Conservation (phyloP, 2,888 invertebrate species). For the Melolontha melolontha region DNA sequence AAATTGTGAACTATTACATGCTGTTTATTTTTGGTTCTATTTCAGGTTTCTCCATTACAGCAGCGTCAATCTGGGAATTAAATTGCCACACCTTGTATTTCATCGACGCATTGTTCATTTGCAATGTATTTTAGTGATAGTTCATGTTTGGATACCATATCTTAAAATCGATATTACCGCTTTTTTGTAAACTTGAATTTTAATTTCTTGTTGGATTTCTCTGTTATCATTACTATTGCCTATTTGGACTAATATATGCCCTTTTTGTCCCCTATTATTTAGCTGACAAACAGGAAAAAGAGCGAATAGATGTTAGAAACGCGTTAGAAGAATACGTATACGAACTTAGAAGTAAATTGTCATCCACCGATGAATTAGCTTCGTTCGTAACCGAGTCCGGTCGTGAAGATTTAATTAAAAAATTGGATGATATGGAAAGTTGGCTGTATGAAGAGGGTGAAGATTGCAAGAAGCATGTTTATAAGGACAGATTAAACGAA, state of each 20-base stretch:
- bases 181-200: too few species aligned
- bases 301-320: constrained; percentile 95
- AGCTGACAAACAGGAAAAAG: constrained; percentile 93
- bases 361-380: constrained; percentile 79
- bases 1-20: too few species aligned
- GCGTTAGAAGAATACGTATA: constrained; percentile 99
- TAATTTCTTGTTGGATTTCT: too few species aligned
- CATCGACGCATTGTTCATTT: too few species aligned
- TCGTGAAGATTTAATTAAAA: constrained; percentile 71
- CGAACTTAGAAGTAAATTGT: constrained; percentile 90
- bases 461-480: constrained; percentile 85
- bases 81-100: too few species aligned
- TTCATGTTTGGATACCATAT: too few species aligned
- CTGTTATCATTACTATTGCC: not conserved
- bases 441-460: constrained; percentile 99
- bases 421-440: constrained; percentile 88
- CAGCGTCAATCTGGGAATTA: too few species aligned
- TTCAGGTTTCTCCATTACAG: too few species aligned
- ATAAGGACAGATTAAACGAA: constrained; percentile 73
- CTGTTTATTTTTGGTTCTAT: too few species aligned
- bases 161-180: too few species aligned
- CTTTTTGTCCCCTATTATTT: constrained; percentile 67
- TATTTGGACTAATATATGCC: not conserved
- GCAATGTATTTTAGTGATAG: too few species aligned
- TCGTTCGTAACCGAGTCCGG: constrained; percentile 81